Conservation (phyloP, 2,888 invertebrate species). For the Calameuta pallipes region DNA sequence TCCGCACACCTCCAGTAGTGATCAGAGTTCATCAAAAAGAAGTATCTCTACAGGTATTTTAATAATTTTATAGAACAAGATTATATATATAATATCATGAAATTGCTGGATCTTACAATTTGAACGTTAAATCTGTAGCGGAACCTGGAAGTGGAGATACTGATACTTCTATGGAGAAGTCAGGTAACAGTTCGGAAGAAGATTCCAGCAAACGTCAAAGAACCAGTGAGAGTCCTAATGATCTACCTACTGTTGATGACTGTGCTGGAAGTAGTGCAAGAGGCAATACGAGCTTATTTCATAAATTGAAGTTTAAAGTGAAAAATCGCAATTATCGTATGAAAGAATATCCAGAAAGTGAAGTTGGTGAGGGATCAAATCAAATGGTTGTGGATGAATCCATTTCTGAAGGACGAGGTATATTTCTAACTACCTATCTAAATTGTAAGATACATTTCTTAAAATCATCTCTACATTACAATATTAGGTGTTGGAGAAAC, state of each 20-base stretch:
- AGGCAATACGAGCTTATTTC: constrained; percentile 30
- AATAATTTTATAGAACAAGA: background rate
- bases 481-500: background rate
- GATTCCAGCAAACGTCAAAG: constrained; percentile 48
- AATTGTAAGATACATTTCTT: background rate
- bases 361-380: constrained; percentile 30
- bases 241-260: constrained; percentile 12
- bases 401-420: constrained; percentile 21
- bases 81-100: background rate
- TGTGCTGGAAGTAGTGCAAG: constrained; percentile 19
- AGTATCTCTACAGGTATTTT: background rate
- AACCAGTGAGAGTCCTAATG: constrained; percentile 32
- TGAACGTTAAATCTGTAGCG: background rate
- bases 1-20: background rate
- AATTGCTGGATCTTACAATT: background rate
- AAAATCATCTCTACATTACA: background rate
- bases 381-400: constrained; percentile 25
- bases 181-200: constrained; percentile 39
- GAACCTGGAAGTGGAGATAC: constrained; percentile 24
- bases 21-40: background rate
- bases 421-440: constrained; percentile 6
- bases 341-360: constrained; percentile 31
- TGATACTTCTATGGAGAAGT: constrained; percentile 38
- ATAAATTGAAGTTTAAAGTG: constrained; percentile 44
- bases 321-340: constrained; percentile 52